These are phyloP conservation scores for Ganaspis brasiliensis DNA, from an alignment of 2,888 invertebrate species.

Conservation along the genomic window DNA sequence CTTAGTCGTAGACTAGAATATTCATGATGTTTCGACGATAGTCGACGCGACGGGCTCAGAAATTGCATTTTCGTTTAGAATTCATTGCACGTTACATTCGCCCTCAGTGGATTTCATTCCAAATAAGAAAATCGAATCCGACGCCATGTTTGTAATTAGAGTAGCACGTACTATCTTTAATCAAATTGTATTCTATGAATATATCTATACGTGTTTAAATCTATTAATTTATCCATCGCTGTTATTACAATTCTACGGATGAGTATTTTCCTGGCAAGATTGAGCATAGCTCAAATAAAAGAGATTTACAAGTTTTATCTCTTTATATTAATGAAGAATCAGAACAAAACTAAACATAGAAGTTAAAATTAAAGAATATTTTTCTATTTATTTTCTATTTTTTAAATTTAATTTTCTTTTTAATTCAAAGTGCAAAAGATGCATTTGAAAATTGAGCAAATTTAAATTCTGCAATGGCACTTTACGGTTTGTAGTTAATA, in stretches of 20 bases:
- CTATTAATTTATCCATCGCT: background rate
- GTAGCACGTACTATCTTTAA: background rate
- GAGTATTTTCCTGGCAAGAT: constrained; percentile 33
- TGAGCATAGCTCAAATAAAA: constrained; percentile 22
- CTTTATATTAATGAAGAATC: background rate
- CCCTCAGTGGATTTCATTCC: background rate
- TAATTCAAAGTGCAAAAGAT: too few relatives aligned
- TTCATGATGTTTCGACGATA: background rate
- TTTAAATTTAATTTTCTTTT: too few relatives aligned
- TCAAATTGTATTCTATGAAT: background rate
- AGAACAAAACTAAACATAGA: too few relatives aligned
- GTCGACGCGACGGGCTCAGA: background rate
- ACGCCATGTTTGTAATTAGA: background rate
- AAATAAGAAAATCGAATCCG: background rate
- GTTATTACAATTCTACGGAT: background rate
- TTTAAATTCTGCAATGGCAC: too few relatives aligned
- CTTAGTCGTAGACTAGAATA: constrained; percentile 35
- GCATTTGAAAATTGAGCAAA: too few relatives aligned
- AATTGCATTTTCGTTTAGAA: constrained; percentile 20
- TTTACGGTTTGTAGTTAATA: too few relatives aligned
- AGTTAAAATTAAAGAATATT: too few relatives aligned
- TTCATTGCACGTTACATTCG: constrained; percentile 21
- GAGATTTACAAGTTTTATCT: background rate
- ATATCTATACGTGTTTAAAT: background rate
- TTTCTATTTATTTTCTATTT: too few relatives aligned